These are phyloP conservation scores for Megathymus violae DNA, from an alignment of 1,140 invertebrate genomes.

Conservation along the genomic window DNA sequence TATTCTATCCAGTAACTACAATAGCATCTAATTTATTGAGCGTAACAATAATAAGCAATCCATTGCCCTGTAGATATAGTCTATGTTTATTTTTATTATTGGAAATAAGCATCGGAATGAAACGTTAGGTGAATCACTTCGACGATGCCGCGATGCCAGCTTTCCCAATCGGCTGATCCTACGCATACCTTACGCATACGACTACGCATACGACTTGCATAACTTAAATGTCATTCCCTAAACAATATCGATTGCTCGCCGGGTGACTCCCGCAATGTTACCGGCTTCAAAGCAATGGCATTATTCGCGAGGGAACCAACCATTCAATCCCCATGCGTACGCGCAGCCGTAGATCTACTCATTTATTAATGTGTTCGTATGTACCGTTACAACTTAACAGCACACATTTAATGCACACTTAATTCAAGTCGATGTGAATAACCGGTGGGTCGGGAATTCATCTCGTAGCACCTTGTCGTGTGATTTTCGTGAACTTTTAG, in stretches of 20 bases:
- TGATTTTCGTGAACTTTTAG: conserved; percentile 71
- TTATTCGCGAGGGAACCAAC: conserved; percentile 48
- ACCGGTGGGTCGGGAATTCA: conserved; percentile 55
- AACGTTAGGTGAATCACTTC: conserved; percentile 49
- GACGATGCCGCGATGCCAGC: conserved; percentile 39
- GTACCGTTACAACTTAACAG: conserved; percentile 67
- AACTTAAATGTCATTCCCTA: conserved; percentile 46
- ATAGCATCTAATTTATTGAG: not conserved
- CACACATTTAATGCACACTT: conserved; percentile 50
- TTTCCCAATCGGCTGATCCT: conserved; percentile 46
- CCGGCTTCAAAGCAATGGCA: conserved; percentile 38
- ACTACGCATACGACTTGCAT: conserved; percentile 30
- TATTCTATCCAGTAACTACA: not conserved
- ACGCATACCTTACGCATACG: conserved; percentile 39
- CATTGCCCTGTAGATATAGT: not conserved
- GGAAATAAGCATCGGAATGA: conserved; percentile 37
- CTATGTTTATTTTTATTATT: not conserved
- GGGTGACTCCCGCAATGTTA: conserved; percentile 51
- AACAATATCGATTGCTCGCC: conserved; percentile 55
- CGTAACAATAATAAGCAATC: conserved; percentile 1
- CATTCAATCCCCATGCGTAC: conserved; percentile 51
- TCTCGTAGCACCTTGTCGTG: conserved; percentile 53
- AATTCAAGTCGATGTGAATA: conserved; percentile 50
- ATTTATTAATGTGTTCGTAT: conserved; percentile 59
- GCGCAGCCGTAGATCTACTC: conserved; percentile 42